Conservation (phyloP, 1,140 invertebrate species). For the Drosophila nebulosa region DNA sequence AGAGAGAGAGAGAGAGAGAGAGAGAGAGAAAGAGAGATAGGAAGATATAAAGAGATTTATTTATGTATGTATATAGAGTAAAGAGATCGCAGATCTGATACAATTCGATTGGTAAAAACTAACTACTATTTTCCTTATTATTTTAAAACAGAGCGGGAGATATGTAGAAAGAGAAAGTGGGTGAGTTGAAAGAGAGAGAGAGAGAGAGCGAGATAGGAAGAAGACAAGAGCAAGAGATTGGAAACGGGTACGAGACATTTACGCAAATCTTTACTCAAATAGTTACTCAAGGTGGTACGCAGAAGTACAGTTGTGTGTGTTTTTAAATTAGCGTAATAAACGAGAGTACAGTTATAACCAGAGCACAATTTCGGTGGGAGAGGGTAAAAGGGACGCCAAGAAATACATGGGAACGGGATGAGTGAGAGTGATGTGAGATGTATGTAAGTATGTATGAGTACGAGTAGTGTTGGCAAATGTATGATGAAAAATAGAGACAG, state of each 20-base stretch:
- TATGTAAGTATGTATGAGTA: background rate
- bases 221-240: conserved; percentile 7
- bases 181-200: background rate
- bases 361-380: conserved; percentile 7
- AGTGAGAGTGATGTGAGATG: conserved; percentile 8
- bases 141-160: conserved; percentile 1
- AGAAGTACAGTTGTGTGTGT: conserved; percentile 18
- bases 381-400: conserved; percentile 17
- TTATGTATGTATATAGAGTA: background rate
- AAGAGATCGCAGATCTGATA: conserved; percentile 1
- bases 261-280: conserved; percentile 46
- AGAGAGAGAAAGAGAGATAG: conserved; percentile 3
- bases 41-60: conserved; percentile 1
- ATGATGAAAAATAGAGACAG: background rate
- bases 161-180: conserved; percentile 23
- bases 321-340: conserved; percentile 28
- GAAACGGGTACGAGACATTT: conserved; percentile 22
- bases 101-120: conserved; percentile 18
- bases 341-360: conserved; percentile 6
- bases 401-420: conserved; percentile 30
- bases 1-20: conserved; percentile 3
- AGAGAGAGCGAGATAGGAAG: conserved; percentile 6
- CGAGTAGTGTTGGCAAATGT: background rate
- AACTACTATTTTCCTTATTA: conserved; percentile 16
- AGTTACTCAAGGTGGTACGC: conserved; percentile 42